Evolutionary conservation across 2,888 invertebrate genomes (phyloP).

Genomic region (Amphipyra tragopoginis): DNA sequence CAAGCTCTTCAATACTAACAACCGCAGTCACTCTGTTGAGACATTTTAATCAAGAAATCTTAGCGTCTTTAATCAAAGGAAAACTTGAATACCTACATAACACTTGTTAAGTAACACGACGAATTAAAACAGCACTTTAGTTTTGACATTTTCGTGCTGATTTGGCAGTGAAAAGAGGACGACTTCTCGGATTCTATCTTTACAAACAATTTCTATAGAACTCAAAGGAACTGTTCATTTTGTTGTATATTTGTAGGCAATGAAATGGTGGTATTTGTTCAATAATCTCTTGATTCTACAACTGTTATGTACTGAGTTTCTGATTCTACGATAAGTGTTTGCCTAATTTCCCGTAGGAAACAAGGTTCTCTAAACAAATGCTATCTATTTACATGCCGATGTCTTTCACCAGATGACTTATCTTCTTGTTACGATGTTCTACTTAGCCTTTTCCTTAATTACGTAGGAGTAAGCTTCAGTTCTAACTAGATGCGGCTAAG

Average conservation of each 20-base stretch:
- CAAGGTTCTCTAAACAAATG: no score
- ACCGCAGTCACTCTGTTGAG: conserved; percentile 60
- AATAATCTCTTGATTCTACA: neutral
- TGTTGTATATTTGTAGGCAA: neutral
- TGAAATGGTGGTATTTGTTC: neutral
- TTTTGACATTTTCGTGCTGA: conserved; percentile 36
- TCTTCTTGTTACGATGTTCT: no score
- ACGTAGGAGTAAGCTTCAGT: no score
- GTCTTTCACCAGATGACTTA: no score
- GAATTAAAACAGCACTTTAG: conserved; percentile 46
- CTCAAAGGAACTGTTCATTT: neutral
- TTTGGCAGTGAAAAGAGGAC: conserved; percentile 15
- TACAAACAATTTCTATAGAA: conserved; percentile 5
- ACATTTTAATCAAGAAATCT: conserved; percentile 83
- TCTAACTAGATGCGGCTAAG: no score
- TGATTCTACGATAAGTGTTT: neutral
- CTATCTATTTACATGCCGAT: no score
- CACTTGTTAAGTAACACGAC: conserved; percentile 63
- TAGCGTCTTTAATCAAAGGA: conserved; percentile 79
- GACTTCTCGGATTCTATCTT: conserved; percentile 2
- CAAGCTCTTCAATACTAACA: conserved; percentile 57
- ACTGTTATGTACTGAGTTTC: neutral
- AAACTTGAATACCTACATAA: conserved; percentile 74
- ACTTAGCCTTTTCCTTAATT: no score
- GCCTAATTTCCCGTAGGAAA: no score